Evolutionary conservation across 1,140 invertebrate species (phyloP), one percentile per base, ranked within the genome.

Genomic region (Aphis gossypii): DNA sequence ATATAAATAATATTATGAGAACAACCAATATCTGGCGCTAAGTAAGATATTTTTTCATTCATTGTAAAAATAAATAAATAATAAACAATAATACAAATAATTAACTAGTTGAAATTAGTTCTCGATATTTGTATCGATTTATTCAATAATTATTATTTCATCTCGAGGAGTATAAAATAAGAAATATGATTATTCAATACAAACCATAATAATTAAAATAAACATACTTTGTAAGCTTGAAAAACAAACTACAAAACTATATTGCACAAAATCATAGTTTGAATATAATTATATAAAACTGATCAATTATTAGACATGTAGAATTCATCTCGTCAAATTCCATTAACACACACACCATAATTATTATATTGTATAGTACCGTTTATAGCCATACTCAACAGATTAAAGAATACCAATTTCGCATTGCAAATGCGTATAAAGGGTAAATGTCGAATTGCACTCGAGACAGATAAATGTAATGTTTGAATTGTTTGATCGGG

Each of bases 1-100:
- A 68, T 68, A 11, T 68, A 68, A 30, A 60, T 30, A 54, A 54
- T 23, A 54, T n/a, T 14, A 68, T n/a, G 11, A 68, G 60, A 68
- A 68, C 11, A 68, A 14, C 60, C 60, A 76, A 35, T 68, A 76
- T 4, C 14, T 76, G 60, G n/a, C 48, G 14, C 18, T 2, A 76
- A n/a, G 30, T 18, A 76, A 76, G 60, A 1, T n/a, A 35, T 76
- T 68, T 68, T 76, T 11, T n/a, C 11, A n/a, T 76, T 76, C 5
- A 18, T n/a, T n/a, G 60, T n/a, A 76, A 76, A 76, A 76, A n/a
- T n/a, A 76, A 76, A 76, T n/a, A 35, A 23, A 1, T 76, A n/a
- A 76, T 76, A 76, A 76, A 76, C n/a, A n/a, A 68, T 68, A 18
- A n/a, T 68, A 68, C 60, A 68, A 68, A 68, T 76, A n/a, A 76